A percentile compares a stretch with the other conserved stretches of the same genome.
These are phyloP conservation scores for Clarias pachynema DNA, from an alignment of 2,797 vertebrate genomes.

Conservation along the genomic window DNA sequence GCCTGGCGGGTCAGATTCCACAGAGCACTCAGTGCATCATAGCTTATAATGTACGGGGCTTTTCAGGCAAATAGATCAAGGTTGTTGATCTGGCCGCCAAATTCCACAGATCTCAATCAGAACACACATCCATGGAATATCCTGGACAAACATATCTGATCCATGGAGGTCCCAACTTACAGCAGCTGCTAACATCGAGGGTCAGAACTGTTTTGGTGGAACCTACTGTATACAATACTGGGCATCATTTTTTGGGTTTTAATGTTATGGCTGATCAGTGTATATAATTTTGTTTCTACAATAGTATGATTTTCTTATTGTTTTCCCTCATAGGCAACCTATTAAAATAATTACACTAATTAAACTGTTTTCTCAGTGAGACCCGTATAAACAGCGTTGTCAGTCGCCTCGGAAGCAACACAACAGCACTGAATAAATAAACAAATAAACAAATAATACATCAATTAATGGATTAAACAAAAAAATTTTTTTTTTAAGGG, in stretches of 20 bases:
- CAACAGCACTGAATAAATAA: slow-evolving; percentile 3
- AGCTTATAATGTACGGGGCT: too few relatives aligned
- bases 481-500: too few relatives aligned
- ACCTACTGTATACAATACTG: too few relatives aligned
- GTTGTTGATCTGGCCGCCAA: not conserved
- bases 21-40: too few relatives aligned
- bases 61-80: too few relatives aligned
- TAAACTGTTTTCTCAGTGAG: slow-evolving; percentile 37
- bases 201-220: too few relatives aligned
- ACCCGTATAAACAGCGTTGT: slow-evolving; percentile 5
- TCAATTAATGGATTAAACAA: not conserved
- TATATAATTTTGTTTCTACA: slow-evolving; percentile 42
- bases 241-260: not conserved
- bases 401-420: not conserved
- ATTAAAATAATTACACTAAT: slow-evolving; percentile 51
- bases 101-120: not conserved
- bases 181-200: too few relatives aligned
- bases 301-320: slow-evolving; percentile 37
- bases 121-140: too few relatives aligned
- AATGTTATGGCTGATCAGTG: slow-evolving; percentile 43
- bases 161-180: too few relatives aligned
- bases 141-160: too few relatives aligned
- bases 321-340: slow-evolving; percentile 34
- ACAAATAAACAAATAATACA: not conserved
- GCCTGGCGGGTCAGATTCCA: too few relatives aligned